A percentile compares a stretch with the other conserved stretches of the same genome.
These are phyloP conservation scores for Bombus ignitus DNA, from an alignment of 1,140 invertebrate genomes.

Conservation along the genomic window DNA sequence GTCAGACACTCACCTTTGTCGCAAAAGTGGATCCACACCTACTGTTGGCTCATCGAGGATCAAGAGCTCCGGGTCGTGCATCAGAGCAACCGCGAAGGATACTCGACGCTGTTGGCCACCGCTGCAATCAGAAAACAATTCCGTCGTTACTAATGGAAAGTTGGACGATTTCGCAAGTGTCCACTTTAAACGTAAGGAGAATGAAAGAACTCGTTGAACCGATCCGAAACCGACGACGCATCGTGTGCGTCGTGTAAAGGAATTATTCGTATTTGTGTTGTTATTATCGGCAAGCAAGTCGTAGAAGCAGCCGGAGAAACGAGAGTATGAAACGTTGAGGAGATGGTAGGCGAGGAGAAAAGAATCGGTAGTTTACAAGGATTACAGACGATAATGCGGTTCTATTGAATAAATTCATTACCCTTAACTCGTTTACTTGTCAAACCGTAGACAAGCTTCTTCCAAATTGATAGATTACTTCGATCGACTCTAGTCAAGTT, in stretches of 20 bases:
- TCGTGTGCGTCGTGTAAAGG: not conserved
- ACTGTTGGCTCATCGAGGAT: slow-evolving; percentile 98
- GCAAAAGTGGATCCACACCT: slow-evolving; percentile 94
- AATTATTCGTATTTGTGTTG: too few relatives aligned
- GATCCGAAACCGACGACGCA: not conserved
- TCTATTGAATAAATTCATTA: too few relatives aligned
- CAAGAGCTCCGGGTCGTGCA: slow-evolving; percentile 95
- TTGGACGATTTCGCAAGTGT: not conserved
- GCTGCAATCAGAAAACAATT: slow-evolving; percentile 81
- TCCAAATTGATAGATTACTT: too few relatives aligned
- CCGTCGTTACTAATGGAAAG: not conserved
- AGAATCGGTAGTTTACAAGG: too few relatives aligned
- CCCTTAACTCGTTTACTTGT: too few relatives aligned
- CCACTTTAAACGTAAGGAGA: not conserved
- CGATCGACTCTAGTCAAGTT: too few relatives aligned
- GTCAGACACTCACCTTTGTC: slow-evolving; percentile 85
- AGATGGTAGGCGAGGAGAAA: too few relatives aligned
- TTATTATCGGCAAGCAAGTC: too few relatives aligned
- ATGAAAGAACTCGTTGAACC: not conserved
- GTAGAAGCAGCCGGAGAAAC: not conserved
- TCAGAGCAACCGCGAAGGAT: slow-evolving; percentile 95
- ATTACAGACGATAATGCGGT: too few relatives aligned
- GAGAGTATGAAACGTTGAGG: too few relatives aligned
- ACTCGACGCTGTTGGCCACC: slow-evolving; percentile 96
- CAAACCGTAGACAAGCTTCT: too few relatives aligned